A percentile compares a stretch with the other conserved stretches of the same genome.
phyloP scores from a whole-genome alignment of 2,888 invertebrate genomes.

The Calliscelio sp. region DNA sequence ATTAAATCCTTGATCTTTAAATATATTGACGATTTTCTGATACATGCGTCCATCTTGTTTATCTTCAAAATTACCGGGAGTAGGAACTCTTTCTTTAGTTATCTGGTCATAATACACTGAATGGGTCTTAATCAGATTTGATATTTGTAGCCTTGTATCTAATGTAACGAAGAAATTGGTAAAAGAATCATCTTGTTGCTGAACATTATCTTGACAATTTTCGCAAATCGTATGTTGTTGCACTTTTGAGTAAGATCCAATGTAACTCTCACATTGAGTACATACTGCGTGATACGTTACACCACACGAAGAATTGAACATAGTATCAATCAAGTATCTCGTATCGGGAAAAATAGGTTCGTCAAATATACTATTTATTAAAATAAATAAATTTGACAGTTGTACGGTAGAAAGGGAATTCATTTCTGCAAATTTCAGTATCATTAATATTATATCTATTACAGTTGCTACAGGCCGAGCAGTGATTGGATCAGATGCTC shows the following conservation, averaged over 20 bases:
- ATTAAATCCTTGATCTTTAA: background rate
- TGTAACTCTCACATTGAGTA: conserved; percentile 14
- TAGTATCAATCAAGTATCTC: conserved; percentile 8
- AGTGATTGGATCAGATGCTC: background rate
- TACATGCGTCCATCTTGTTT: background rate
- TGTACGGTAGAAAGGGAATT: background rate
- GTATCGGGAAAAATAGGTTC: conserved; percentile 14
- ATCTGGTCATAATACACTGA: background rate
- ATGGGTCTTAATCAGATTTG: background rate
- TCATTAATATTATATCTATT: conserved; percentile 11
- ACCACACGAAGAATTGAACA: background rate
- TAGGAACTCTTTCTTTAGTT: background rate
- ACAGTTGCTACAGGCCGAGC: conserved; percentile 14
- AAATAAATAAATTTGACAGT: conserved; percentile 26
- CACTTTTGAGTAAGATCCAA: background rate
- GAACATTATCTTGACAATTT: background rate
- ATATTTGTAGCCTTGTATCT: background rate
- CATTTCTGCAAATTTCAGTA: conserved; percentile 8
- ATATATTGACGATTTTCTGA: background rate
- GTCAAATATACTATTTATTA: conserved; percentile 15
- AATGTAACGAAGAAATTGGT: background rate
- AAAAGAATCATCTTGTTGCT: background rate
- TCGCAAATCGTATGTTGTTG: background rate
- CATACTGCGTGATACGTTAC: conserved; percentile 22
- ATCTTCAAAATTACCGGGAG: background rate